Evolutionary conservation across 2,797 vertebrate species (phyloP).

Genomic region (Microhierax caerulescens): DNA sequence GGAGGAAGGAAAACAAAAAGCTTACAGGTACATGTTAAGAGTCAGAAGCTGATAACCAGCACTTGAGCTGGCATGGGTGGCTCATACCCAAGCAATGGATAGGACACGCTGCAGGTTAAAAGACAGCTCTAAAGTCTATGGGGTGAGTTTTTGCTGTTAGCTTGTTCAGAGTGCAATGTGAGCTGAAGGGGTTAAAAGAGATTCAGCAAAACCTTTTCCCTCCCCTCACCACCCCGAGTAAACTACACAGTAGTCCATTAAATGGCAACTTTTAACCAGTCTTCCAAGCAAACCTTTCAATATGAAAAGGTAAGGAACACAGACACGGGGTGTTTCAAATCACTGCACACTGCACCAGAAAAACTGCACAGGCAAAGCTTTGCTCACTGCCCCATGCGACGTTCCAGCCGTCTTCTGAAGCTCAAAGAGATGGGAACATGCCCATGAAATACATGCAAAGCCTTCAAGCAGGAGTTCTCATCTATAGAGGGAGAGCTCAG

Average conservation of each 20-base stretch:
- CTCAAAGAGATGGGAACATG: neutral
- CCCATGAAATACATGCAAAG: neutral
- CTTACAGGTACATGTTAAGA: neutral
- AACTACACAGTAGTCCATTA: neutral
- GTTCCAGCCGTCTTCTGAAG: neutral
- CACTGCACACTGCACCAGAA: neutral
- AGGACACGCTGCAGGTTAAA: neutral
- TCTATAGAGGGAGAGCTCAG: neutral
- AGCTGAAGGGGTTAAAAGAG: neutral
- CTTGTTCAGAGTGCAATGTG: rapidly evolving
- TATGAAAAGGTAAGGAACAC: neutral
- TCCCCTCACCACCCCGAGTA: neutral
- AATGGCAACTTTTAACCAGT: neutral
- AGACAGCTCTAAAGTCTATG: neutral
- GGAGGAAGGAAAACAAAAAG: neutral
- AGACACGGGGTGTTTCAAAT: neutral
- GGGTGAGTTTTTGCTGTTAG: neutral
- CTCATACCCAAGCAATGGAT: rapidly evolving
- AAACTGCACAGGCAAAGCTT: neutral
- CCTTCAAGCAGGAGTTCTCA: neutral
- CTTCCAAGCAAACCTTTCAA: neutral
- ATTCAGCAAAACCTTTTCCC: neutral
- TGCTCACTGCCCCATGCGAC: neutral
- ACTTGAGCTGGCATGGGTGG: neutral
- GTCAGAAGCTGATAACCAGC: neutral